These are phyloP conservation scores for Mythimna lalbum DNA, from an alignment of 2,888 invertebrate genomes.

Conservation along the genomic window DNA sequence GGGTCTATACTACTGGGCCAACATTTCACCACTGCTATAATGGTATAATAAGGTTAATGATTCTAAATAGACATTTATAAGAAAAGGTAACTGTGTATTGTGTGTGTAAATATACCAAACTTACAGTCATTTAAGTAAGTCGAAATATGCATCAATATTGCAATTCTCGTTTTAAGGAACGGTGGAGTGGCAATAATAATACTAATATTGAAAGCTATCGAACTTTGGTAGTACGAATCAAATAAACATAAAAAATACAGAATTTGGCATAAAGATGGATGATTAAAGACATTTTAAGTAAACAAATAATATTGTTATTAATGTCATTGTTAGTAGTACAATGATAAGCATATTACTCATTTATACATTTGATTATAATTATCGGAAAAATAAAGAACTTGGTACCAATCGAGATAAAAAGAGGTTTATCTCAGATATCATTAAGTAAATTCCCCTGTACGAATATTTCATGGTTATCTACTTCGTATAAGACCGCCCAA, in stretches of 20 bases:
- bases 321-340: conserved; percentile 2
- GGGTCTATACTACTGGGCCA: too few relatives aligned
- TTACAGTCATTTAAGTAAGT: not conserved
- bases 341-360: conserved; percentile 23
- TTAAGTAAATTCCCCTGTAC: conserved; percentile 35
- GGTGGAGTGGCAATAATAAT: not conserved
- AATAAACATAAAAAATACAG: not conserved
- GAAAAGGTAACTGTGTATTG: too few relatives aligned
- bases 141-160: conserved; percentile 36
- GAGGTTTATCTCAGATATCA: conserved; percentile 28
- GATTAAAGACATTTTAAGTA: not conserved
- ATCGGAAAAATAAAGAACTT: conserved; percentile 10
- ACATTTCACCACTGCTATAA: too few relatives aligned
- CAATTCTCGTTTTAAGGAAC: conserved; percentile 54
- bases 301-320: conserved; percentile 10
- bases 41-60: conserved; percentile 23
- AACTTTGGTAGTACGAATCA: not conserved
- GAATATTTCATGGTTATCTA: not conserved
- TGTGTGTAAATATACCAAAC: too few relatives aligned
- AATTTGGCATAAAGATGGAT: not conserved
- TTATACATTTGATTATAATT: conserved; percentile 1
- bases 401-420: conserved; percentile 25
- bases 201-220: not conserved
- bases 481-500: not conserved
- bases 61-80: conserved; percentile 12